These are phyloP conservation scores for Andrena bicolor DNA, from an alignment of 2,888 invertebrate species.

Conservation along the genomic window DNA sequence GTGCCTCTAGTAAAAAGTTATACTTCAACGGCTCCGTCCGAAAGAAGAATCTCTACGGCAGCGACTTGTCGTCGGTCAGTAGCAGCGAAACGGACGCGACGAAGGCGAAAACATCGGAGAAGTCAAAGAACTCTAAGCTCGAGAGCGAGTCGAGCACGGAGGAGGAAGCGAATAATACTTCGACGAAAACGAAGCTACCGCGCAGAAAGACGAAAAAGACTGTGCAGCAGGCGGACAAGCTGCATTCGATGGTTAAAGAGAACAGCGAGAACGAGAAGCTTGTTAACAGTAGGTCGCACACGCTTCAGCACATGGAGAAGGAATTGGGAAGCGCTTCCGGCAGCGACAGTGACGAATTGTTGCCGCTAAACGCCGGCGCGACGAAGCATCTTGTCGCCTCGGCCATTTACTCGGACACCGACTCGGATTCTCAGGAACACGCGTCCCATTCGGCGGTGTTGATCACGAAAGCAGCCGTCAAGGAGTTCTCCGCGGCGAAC, in stretches of 20 bases:
- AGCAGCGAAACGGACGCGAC: conserved; percentile 85
- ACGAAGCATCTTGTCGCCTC: conserved; percentile 85
- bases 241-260: conserved; percentile 82
- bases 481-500: conserved; percentile 91
- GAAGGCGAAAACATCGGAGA: conserved; percentile 46
- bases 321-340: conserved; percentile 90
- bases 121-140: conserved; percentile 76
- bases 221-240: conserved; percentile 83
- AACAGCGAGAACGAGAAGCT: conserved; percentile 82
- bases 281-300: conserved; percentile 85
- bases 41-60: conserved; percentile 88
- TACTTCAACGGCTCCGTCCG: conserved; percentile 91
- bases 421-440: conserved; percentile 88
- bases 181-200: conserved; percentile 63
- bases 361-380: conserved; percentile 86
- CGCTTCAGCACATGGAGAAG: conserved; percentile 90
- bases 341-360: conserved; percentile 92
- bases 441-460: conserved; percentile 88
- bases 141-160: conserved; percentile 87
- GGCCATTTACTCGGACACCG: conserved; percentile 94
- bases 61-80: conserved; percentile 87
- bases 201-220: conserved; percentile 80
- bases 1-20: conserved; percentile 89
- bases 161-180: conserved; percentile 84
- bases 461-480: conserved; percentile 94